Evolutionary conservation across 2,888 invertebrate species (phyloP), one percentile per base, ranked within the genome.

Genomic region (Cenopis cana): DNA sequence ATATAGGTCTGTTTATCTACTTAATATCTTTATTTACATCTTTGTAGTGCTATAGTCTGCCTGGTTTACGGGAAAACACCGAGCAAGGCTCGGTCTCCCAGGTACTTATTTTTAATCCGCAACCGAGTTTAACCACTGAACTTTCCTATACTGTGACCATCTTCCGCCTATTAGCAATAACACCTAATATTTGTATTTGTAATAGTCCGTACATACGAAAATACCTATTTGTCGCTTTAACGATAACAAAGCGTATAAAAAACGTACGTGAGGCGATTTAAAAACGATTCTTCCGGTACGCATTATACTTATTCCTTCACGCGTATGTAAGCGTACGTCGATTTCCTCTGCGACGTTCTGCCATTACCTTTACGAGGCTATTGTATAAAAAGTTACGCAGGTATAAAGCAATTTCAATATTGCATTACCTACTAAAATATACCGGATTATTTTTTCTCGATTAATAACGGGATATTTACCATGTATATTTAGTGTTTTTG

Each of bases 211-310:
- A 49, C 33, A 66, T 36, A 66, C 55, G 17, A 60, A 60, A 29
- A 56, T 36, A 41, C 70, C 66, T 49, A 66, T 71, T 71, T 61
- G 67, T 61, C 71, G 55, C 55, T 54, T 59, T 18, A 67, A 67
- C 61, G 71, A 67, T 60, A 67, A 67, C 66, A 71, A 71, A 61
- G 18, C 46, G 61, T 36, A 67, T 71, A 71, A 71, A 71, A 71
- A 67, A 67, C 49, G 67, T 61, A 71, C 71, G 71, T 71, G 71
- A 67, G 66, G 36, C 50, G 50, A n/a, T 71, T 67, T 41, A 66
- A 6, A 38, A 52, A 12, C 29, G 50, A 36, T 54, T 5, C 12
- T 18, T 18, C 41, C 50, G 17, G 24, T 46, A 46, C n/a, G 54
- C 38, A 52, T 46, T 41, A 29, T 24, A n/a, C 46, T 46, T 46